A percentile compares a stretch with the other conserved stretches of the same genome.
These are phyloP conservation scores for Phocoena sinus DNA, from an alignment of 2,113 vertebrate species.

Conservation along the genomic window DNA sequence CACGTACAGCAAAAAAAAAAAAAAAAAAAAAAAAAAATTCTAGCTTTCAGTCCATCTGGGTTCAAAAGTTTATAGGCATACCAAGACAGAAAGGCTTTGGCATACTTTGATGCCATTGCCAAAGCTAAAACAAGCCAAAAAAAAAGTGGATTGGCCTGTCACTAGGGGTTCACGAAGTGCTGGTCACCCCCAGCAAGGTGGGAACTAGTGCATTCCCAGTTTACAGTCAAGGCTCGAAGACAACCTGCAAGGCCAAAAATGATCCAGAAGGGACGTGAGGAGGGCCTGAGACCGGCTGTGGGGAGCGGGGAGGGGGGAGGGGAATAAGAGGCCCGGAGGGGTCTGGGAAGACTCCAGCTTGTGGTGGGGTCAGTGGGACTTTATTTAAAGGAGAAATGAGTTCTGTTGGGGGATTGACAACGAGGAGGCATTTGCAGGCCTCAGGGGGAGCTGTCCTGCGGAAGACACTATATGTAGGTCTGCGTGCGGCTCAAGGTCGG, in stretches of 20 bases:
- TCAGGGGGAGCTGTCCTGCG: fast-evolving
- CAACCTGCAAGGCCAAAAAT: neutral
- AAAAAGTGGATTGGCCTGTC: fast-evolving
- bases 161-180: neutral
- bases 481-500: neutral
- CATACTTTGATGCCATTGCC: too few species aligned
- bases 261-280: neutral
- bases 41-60: fast-evolving
- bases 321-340: neutral
- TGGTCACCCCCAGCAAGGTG: neutral
- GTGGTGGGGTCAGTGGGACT: fast-evolving
- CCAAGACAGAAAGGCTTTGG: fast-evolving
- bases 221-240: too few species aligned
- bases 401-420: fast-evolving
- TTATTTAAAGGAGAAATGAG: neutral
- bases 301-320: fast-evolving
- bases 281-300: fast-evolving
- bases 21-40: neutral
- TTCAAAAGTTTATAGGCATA: fast-evolving
- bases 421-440: neutral
- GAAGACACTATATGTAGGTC: fast-evolving
- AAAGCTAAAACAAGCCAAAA: neutral
- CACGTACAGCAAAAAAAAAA: too few species aligned
- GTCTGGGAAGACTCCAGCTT: neutral
- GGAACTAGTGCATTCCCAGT: neutral